Evolutionary conservation across 1,140 invertebrate genomes (phyloP).

Genomic region (Aradophagus sp.): DNA sequence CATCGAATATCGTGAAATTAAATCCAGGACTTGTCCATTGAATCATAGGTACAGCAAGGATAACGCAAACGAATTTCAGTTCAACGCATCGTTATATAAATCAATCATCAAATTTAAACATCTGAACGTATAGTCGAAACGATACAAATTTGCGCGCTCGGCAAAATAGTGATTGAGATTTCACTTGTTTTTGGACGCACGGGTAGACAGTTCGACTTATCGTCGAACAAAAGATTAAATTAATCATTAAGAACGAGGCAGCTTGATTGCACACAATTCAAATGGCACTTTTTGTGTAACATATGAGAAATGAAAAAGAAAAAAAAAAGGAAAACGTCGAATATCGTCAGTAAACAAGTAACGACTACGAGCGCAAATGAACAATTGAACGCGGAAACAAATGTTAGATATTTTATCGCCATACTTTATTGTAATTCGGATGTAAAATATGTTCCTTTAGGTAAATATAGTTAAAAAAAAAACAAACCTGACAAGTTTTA

Average conservation of each 20-base stretch:
- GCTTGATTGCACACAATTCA: conserved; percentile 55
- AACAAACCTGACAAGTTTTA: too few relatives aligned
- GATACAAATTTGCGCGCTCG: too few relatives aligned
- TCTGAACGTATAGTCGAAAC: too few relatives aligned
- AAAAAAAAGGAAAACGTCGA: conserved; percentile 29
- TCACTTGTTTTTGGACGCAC: too few relatives aligned
- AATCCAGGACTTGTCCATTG: conserved; percentile 65
- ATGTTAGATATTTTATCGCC: too few relatives aligned
- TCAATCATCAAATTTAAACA: too few relatives aligned
- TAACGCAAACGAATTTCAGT: conserved; percentile 56
- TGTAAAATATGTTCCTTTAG: too few relatives aligned
- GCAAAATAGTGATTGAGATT: too few relatives aligned
- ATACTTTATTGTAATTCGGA: too few relatives aligned
- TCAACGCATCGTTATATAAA: conserved; percentile 6
- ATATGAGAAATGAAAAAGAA: too few relatives aligned
- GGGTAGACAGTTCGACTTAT: not conserved
- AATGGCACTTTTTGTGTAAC: conserved; percentile 52
- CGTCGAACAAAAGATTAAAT: conserved; percentile 6
- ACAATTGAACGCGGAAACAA: too few relatives aligned
- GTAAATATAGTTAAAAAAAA: too few relatives aligned
- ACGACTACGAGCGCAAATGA: conserved; percentile 19
- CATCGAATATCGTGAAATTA: conserved; percentile 69
- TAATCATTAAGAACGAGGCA: conserved; percentile 42
- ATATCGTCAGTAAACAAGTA: conserved; percentile 30
- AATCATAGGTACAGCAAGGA: conserved; percentile 64